Conservation (phyloP, 2,797 vertebrate genomes). For the Chiloscyllium punctatum region DNA sequence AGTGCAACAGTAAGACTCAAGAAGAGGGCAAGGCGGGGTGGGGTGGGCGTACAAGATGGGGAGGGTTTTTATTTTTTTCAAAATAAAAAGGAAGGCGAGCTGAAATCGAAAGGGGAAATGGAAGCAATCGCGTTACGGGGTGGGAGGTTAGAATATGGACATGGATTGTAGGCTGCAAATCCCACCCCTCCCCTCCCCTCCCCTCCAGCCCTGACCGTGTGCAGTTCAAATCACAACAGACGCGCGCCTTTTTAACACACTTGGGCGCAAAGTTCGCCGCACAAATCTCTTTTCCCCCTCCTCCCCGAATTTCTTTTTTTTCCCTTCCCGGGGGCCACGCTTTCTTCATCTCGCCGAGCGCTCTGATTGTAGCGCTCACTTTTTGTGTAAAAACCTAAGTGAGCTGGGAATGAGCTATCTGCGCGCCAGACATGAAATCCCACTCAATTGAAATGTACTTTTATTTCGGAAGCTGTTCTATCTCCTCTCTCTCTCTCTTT, state of each 20-base stretch:
- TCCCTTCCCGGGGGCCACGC: neutral
- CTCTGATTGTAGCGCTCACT: neutral
- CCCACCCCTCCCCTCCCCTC: neutral
- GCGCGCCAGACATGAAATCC: neutral
- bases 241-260: conserved; percentile 15
- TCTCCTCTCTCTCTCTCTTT: too few relatives aligned
- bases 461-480: neutral
- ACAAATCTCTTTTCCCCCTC: neutral
- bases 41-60: too few relatives aligned
- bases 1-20: neutral
- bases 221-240: conserved; percentile 34
- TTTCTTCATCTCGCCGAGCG: neutral
- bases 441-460: neutral
- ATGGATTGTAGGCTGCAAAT: neutral
- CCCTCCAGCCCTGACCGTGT: conserved; percentile 6
- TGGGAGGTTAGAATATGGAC: neutral
- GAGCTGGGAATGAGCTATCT: neutral
- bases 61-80: too few relatives aligned
- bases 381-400: neutral
- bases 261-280: neutral
- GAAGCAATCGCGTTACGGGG: too few relatives aligned
- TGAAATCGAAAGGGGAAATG: conserved; percentile 17
- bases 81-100: too few relatives aligned
- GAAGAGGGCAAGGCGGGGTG: too few relatives aligned
- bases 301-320: neutral